A percentile compares a stretch with the other conserved stretches of the same genome.
These are phyloP conservation scores for Amphiura filiformis DNA, from an alignment of 35 echinoderm and acorn worm species.

Conservation along the genomic window DNA sequence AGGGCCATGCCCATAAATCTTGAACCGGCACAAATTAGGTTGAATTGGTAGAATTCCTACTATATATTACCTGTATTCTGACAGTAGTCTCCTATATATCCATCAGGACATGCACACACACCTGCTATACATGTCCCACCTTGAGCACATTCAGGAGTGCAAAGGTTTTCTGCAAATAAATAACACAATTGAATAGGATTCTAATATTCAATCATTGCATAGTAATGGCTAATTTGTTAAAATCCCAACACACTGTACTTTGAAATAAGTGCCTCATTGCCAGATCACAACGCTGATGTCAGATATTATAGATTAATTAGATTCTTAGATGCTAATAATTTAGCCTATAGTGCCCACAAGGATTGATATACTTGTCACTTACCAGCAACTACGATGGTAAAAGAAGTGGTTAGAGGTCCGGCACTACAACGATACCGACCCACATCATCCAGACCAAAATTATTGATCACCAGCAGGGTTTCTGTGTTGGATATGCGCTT, in stretches of 20 bases:
- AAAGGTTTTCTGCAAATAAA: slow-evolving; percentile 38
- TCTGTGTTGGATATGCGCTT: slow-evolving; percentile 38
- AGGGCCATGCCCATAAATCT: too few relatives aligned
- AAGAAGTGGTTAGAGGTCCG: slow-evolving; percentile 69
- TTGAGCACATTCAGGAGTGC: slow-evolving; percentile 75
- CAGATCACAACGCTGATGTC: too few relatives aligned
- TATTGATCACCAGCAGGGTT: slow-evolving; percentile 72
- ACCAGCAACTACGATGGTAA: slow-evolving; percentile 81
- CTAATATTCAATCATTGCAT: too few relatives aligned
- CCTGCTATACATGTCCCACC: slow-evolving; percentile 69
- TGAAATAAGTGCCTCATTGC: too few relatives aligned
- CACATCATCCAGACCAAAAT: slow-evolving; percentile 68
- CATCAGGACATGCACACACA: slow-evolving; percentile 61
- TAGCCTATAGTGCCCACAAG: too few relatives aligned
- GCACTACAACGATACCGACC: slow-evolving; percentile 67
- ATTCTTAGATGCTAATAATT: too few relatives aligned
- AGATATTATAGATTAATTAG: too few relatives aligned
- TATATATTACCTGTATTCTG: slow-evolving; percentile 57
- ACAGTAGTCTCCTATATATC: slow-evolving; percentile 75
- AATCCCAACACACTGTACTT: too few relatives aligned
- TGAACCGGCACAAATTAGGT: too few relatives aligned
- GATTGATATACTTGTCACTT: slow-evolving; percentile 23
- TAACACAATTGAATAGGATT: too few relatives aligned
- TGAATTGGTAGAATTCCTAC: neutral
- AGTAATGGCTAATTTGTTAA: too few relatives aligned